These are phyloP conservation scores for Burhinus bistriatus DNA, from an alignment of 2,113 vertebrate species.

Conservation along the genomic window DNA sequence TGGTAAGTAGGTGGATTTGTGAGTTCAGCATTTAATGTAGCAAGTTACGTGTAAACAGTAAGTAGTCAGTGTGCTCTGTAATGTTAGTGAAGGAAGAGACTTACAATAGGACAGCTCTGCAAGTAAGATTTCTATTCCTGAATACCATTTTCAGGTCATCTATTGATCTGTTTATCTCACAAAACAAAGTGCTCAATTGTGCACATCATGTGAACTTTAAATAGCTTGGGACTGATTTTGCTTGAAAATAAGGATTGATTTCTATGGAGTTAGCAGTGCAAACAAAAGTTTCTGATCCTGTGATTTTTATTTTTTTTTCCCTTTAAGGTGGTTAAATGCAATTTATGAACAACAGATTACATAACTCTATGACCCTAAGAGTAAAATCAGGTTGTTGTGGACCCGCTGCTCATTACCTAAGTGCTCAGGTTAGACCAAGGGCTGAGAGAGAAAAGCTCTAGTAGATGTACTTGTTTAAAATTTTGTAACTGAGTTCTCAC, in stretches of 20 bases:
- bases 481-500: background rate
- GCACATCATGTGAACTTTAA: background rate
- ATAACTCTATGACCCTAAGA: background rate
- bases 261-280: background rate
- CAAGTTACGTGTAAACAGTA: background rate
- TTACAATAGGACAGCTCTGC: background rate
- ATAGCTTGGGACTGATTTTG: background rate
- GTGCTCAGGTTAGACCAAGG: background rate
- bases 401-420: background rate
- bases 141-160: background rate
- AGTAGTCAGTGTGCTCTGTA: background rate
- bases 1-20: slow-evolving; percentile 12
- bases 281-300: background rate
- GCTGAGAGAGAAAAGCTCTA: background rate
- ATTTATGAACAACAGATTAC: background rate
- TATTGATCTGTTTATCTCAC: background rate
- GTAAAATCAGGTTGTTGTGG: background rate
- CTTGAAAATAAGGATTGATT: background rate
- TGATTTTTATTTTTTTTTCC: background rate
- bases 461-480: background rate
- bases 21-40: background rate
- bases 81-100: background rate
- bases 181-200: background rate
- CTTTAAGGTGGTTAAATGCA: background rate
- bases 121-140: background rate